Conservation (phyloP, 2,113 vertebrate genomes). For the Leucoraja erinaceus region DNA sequence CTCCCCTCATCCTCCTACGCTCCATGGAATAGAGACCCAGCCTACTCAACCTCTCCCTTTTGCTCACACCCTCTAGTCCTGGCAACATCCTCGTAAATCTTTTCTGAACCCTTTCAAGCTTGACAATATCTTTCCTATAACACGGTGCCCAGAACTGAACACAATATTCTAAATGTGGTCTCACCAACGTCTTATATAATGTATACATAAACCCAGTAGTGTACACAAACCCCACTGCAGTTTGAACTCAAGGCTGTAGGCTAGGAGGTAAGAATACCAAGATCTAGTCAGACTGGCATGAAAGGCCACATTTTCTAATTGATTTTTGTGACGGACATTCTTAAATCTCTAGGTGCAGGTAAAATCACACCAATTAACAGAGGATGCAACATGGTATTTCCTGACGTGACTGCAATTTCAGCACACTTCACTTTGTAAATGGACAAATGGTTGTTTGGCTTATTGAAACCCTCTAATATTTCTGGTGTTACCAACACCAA, state of each 20-base stretch:
- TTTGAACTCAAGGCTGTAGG: not conserved
- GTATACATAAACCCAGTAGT: too few species aligned
- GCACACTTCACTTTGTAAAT: not conserved
- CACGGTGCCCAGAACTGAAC: too few species aligned
- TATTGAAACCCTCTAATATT: not conserved
- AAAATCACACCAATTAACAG: not conserved
- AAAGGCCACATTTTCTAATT: not conserved
- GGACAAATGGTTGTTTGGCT: not conserved
- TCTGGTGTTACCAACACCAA: not conserved
- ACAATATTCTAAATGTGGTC: too few species aligned
- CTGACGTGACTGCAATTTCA: not conserved
- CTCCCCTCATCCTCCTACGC: too few species aligned
- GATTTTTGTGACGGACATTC: not conserved
- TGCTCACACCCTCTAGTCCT: too few species aligned
- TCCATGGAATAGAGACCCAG: too few species aligned
- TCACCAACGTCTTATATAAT: too few species aligned
- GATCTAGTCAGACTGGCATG: not conserved
- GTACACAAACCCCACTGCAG: not conserved
- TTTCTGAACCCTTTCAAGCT: too few species aligned
- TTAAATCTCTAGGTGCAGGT: not conserved
- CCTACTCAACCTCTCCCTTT: too few species aligned
- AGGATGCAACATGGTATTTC: not conserved
- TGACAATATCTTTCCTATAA: too few species aligned
- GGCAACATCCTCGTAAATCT: too few species aligned
- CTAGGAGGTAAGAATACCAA: not conserved